These are phyloP conservation scores for Crocallis elinguaria DNA, from an alignment of 2,888 invertebrate genomes.

Conservation along the genomic window DNA sequence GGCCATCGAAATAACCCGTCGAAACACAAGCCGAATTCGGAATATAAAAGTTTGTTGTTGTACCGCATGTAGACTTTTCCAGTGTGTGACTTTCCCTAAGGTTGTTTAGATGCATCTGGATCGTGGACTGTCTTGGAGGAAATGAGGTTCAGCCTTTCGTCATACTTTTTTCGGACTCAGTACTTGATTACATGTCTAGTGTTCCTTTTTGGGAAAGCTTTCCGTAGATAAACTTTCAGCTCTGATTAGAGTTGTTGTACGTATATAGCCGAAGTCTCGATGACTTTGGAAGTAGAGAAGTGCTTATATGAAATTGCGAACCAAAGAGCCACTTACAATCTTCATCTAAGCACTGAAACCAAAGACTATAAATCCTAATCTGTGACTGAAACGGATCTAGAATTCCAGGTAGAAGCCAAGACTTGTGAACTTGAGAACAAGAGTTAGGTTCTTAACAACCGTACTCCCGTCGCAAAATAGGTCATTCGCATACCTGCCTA, in stretches of 20 bases:
- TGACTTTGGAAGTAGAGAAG: no score
- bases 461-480: not conserved
- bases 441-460: not conserved
- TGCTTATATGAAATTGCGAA: no score
- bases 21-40: constrained; percentile 68
- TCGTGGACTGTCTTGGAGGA: constrained; percentile 9
- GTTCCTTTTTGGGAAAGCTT: no score
- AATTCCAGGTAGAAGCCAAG: no score
- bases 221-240: no score
- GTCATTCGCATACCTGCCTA: constrained; percentile 42
- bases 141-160: constrained; percentile 35
- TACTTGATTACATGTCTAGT: not conserved
- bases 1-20: constrained; percentile 65
- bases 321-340: no score
- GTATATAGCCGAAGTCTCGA: no score
- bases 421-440: not conserved
- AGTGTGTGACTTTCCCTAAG: constrained; percentile 39
- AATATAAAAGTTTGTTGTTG: constrained; percentile 71
- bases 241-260: no score
- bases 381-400: no score
- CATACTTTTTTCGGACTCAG: not conserved
- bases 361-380: no score
- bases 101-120: constrained; percentile 58
- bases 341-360: no score
- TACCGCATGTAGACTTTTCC: constrained; percentile 50